Evolutionary conservation across 2,888 invertebrate species (phyloP).

Genomic region (Cryptus armator): DNA sequence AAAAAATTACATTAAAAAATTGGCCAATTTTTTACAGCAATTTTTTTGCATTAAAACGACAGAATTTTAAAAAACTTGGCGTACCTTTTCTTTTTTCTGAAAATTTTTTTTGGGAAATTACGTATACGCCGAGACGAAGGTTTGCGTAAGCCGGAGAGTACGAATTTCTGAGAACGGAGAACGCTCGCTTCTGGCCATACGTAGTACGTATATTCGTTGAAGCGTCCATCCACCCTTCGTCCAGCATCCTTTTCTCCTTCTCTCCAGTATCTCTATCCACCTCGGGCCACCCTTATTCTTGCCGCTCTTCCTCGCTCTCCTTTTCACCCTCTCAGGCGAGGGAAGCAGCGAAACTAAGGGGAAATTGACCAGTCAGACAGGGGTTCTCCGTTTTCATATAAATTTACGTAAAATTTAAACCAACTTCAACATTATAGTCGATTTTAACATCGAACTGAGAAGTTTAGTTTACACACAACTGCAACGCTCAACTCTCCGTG

Average conservation of each 20-base stretch:
- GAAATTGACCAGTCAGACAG: constrained; percentile 83
- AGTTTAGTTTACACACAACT: no score
- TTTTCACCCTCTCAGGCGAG: constrained; percentile 75
- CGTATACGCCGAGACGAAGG: constrained; percentile 4
- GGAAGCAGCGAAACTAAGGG: constrained; percentile 79
- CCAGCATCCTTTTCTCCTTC: constrained; percentile 63
- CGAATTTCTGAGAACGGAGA: constrained; percentile 46
- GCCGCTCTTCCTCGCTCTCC: constrained; percentile 54
- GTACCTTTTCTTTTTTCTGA: neutral
- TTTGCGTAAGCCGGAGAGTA: constrained; percentile 38
- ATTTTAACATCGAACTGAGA: neutral
- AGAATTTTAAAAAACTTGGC: neutral
- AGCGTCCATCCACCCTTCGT: constrained; percentile 64
- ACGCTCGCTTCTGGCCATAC: constrained; percentile 24
- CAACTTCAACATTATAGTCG: neutral
- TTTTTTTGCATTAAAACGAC: neutral
- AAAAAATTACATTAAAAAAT: no score
- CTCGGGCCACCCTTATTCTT: constrained; percentile 63
- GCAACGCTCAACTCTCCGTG: neutral
- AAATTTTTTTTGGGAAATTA: neutral
- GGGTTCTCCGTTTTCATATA: constrained; percentile 77
- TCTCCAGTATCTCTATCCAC: constrained; percentile 67
- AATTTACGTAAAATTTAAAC: constrained; percentile 1
- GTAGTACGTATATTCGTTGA: constrained; percentile 57
- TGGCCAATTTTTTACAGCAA: neutral